Conservation (phyloP, 2,113 vertebrate genomes). For the Paramisgurnus dabryanus region DNA sequence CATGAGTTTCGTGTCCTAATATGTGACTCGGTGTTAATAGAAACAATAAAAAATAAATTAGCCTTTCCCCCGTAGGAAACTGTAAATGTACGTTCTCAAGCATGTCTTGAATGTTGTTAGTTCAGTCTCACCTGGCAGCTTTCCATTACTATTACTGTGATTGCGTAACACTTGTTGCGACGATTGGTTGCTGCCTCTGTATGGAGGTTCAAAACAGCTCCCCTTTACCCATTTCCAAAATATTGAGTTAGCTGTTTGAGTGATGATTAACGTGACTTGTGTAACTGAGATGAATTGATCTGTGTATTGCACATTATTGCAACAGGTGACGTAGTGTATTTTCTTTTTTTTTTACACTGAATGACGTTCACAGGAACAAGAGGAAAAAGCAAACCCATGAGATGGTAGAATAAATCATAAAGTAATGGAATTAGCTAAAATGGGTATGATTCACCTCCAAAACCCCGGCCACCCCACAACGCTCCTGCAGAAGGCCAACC, state of each 20-base stretch:
- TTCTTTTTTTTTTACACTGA: slow-evolving; percentile 11
- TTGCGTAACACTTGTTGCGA: slow-evolving; percentile 37
- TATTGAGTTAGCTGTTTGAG: slow-evolving; percentile 10
- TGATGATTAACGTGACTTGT: slow-evolving; percentile 35
- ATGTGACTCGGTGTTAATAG: background rate
- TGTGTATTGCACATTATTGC: background rate
- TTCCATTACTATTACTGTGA: slow-evolving; percentile 28
- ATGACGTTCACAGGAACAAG: slow-evolving; percentile 23
- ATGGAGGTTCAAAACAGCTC: background rate
- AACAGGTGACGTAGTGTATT: slow-evolving; percentile 11
- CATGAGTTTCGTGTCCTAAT: background rate
- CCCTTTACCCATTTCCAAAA: slow-evolving; percentile 14
- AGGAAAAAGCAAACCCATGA: slow-evolving; percentile 21
- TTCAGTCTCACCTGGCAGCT: slow-evolving; percentile 26
- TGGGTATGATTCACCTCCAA: slow-evolving; percentile 96
- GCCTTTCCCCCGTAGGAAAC: background rate
- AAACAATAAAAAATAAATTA: no score
- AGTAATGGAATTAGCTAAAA: slow-evolving; percentile 88
- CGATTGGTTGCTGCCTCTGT: slow-evolving; percentile 20
- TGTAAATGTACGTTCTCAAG: background rate
- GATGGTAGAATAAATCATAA: slow-evolving; percentile 57
- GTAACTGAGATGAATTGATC: slow-evolving; percentile 8
- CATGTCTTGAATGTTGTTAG: background rate
- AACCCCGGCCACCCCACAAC: slow-evolving; percentile 92
- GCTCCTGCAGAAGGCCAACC: slow-evolving; percentile 97